Percentiles rank a stretch among this genome's conserved stretches.
These are phyloP conservation scores for Acanthurus tractus DNA, from an alignment of 2,797 vertebrate genomes.

Conservation along the genomic window DNA sequence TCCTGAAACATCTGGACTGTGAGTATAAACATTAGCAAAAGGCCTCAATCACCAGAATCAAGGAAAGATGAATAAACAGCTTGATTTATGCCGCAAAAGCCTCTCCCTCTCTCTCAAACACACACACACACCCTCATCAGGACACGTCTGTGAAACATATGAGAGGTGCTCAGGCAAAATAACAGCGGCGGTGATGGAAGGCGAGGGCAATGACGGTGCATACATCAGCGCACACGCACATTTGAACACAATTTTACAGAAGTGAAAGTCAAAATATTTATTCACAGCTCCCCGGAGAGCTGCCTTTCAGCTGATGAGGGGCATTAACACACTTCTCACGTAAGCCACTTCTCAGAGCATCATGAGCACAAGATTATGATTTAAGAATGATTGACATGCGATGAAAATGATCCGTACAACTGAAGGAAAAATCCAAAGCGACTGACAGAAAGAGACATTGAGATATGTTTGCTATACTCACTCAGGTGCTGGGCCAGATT, in stretches of 20 bases:
- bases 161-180: conserved; percentile 70
- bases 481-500: conserved; percentile 6
- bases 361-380: conserved; percentile 53
- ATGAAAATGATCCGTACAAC: conserved; percentile 20
- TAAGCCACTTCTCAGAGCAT: conserved; percentile 50
- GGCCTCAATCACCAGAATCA: conserved; percentile 70
- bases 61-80: conserved; percentile 65
- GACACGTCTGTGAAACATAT: conserved; percentile 59
- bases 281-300: conserved; percentile 64
- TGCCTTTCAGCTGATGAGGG: conserved; percentile 63
- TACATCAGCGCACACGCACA: conserved; percentile 46
- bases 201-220: conserved; percentile 25
- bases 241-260: conserved; percentile 45
- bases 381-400: conserved; percentile 57
- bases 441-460: conserved; percentile 20
- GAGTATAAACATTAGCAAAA: conserved; percentile 60
- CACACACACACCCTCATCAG: conserved; percentile 42
- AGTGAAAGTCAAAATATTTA: conserved; percentile 73
- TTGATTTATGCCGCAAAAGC: conserved; percentile 54
- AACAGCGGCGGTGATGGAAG: conserved; percentile 49
- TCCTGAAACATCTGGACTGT: conserved; percentile 66
- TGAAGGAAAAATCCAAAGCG: conserved; percentile 20
- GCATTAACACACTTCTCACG: conserved; percentile 49
- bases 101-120: background rate
- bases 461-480: conserved; percentile 14